These are phyloP conservation scores for Drosophila baimaii DNA, from an alignment of 1,140 invertebrate genomes.

Conservation along the genomic window DNA sequence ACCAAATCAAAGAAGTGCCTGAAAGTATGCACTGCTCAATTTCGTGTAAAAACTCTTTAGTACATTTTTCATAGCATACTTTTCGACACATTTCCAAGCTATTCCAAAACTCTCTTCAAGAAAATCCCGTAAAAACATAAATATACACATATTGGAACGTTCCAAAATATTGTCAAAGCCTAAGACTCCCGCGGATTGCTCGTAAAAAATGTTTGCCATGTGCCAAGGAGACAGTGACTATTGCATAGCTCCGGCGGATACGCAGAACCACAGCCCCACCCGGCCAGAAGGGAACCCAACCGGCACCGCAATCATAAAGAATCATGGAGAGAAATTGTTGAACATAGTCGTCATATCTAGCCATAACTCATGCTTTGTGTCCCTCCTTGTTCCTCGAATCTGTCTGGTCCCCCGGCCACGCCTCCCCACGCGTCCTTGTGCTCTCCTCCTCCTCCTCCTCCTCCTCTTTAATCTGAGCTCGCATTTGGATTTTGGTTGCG, in stretches of 20 bases:
- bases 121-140: too few species aligned
- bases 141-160: background rate
- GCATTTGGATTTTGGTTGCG: constrained; percentile 57
- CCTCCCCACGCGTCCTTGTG: constrained; percentile 10
- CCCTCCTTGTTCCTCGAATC: constrained; percentile 33
- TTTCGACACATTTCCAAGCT: background rate
- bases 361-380: constrained; percentile 75
- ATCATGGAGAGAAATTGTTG: constrained; percentile 59
- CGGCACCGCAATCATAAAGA: constrained; percentile 46
- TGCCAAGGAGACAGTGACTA: constrained; percentile 41
- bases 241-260: constrained; percentile 28
- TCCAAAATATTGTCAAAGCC: background rate
- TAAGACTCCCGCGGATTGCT: background rate
- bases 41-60: background rate
- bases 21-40: background rate
- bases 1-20: background rate
- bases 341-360: constrained; percentile 57
- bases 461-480: constrained; percentile 45
- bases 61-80: background rate
- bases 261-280: constrained; percentile 5
- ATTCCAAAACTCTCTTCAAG: background rate
- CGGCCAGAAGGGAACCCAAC: background rate
- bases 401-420: constrained; percentile 10
- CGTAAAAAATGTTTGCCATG: constrained; percentile 40
- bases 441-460: constrained; percentile 4